phyloP scores from a whole-genome alignment of 2,888 invertebrate species.

The Crioceris asparagi region DNA sequence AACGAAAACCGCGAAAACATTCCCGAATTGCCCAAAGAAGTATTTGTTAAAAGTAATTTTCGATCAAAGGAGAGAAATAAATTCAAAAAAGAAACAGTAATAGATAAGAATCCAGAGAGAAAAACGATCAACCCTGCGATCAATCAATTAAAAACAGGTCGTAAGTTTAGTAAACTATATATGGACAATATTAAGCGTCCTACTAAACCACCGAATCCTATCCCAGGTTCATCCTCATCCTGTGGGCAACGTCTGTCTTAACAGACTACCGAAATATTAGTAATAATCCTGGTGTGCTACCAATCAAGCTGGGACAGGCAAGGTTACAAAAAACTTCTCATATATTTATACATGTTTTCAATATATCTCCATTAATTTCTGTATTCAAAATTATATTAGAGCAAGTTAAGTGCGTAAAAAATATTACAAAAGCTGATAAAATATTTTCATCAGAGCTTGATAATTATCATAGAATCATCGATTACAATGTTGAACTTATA shows the following conservation, averaged over 20 bases:
- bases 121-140: background rate
- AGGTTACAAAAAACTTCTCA: background rate
- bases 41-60: background rate
- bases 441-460: background rate
- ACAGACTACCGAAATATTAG: background rate
- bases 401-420: background rate
- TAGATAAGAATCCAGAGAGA: background rate
- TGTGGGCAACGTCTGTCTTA: too few species aligned
- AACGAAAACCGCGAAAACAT: background rate
- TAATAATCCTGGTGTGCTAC: background rate
- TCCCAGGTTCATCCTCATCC: slow-evolving; percentile 1
- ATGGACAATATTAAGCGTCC: background rate
- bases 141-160: too few species aligned
- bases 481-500: slow-evolving; percentile 1
- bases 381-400: background rate
- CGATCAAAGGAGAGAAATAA: background rate
- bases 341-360: background rate
- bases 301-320: slow-evolving; percentile 1
- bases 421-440: background rate
- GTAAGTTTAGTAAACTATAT: too few species aligned
- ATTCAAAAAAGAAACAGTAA: background rate
- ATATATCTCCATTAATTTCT: background rate
- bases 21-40: background rate
- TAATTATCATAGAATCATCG: background rate
- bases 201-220: background rate